phyloP scores from a whole-genome alignment of 2,797 vertebrate genomes.

The Girardinus metallicus region DNA sequence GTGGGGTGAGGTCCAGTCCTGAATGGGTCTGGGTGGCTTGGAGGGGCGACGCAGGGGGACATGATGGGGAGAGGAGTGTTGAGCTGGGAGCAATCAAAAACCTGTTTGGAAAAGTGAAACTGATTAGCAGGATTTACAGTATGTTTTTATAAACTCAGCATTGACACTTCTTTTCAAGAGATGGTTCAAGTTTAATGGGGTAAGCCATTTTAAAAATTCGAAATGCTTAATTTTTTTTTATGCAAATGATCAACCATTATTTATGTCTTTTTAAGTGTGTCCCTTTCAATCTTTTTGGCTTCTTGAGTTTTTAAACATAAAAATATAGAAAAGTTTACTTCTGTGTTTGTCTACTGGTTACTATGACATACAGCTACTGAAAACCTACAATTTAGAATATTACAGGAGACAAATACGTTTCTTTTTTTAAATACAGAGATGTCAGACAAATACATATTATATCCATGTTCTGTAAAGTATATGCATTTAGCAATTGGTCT shows the following conservation, averaged over 20 bases:
- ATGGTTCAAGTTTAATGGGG: neutral
- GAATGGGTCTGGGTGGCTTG: conserved; percentile 58
- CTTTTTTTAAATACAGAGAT: neutral
- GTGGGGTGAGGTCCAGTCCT: conserved; percentile 25
- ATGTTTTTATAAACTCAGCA: neutral
- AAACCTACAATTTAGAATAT: neutral
- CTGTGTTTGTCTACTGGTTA: neutral
- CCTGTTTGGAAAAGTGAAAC: conserved; percentile 35
- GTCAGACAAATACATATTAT: neutral
- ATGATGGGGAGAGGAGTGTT: conserved; percentile 71
- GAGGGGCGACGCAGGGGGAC: conserved; percentile 51
- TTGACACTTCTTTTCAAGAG: neutral
- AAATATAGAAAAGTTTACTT: neutral
- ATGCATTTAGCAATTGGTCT: neutral
- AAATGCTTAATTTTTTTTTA: neutral
- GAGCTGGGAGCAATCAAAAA: conserved; percentile 55
- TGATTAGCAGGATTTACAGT: neutral
- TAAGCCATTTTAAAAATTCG: neutral
- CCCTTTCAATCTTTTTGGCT: neutral
- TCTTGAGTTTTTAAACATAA: neutral
- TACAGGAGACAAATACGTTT: neutral
- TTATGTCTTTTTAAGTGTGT: neutral
- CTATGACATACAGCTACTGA: neutral
- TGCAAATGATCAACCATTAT: neutral
- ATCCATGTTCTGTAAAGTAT: neutral